Conservation (phyloP, 1,140 invertebrate species). For the Leptopilina clavipes region DNA sequence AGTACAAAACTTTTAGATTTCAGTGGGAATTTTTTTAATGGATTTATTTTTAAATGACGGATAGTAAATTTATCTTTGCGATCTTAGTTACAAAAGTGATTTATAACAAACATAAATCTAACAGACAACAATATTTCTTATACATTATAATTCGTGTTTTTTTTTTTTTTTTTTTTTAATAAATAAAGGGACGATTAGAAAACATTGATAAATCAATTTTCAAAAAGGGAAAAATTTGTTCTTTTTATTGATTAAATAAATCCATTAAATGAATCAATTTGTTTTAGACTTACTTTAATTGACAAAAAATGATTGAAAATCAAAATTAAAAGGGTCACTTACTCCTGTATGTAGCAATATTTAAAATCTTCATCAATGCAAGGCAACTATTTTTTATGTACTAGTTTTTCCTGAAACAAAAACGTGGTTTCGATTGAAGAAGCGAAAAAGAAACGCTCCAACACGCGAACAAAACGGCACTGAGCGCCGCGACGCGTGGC, state of each 20-base stretch:
- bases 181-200: too few relatives aligned
- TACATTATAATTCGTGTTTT: too few relatives aligned
- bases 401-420: neutral
- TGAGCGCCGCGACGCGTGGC: constrained; percentile 38
- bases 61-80: too few relatives aligned
- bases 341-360: neutral
- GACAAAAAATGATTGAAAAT: neutral
- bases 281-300: neutral
- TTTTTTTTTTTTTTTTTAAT: too few relatives aligned
- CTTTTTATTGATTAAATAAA: neutral
- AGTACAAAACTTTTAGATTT: too few relatives aligned
- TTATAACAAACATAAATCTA: too few relatives aligned
- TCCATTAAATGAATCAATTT: neutral
- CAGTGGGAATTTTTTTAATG: too few relatives aligned
- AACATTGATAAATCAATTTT: neutral
- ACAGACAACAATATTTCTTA: too few relatives aligned
- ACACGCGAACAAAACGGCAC: constrained; percentile 44
- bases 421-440: neutral
- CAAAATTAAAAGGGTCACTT: neutral
- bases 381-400: neutral
- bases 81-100: too few relatives aligned
- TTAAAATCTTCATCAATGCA: neutral
- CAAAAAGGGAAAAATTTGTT: neutral
- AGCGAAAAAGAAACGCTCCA: constrained; percentile 30
- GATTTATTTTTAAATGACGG: too few relatives aligned